These are phyloP conservation scores for Tetramorium simillimum DNA, from an alignment of 1,140 invertebrate genomes.

Conservation along the genomic window DNA sequence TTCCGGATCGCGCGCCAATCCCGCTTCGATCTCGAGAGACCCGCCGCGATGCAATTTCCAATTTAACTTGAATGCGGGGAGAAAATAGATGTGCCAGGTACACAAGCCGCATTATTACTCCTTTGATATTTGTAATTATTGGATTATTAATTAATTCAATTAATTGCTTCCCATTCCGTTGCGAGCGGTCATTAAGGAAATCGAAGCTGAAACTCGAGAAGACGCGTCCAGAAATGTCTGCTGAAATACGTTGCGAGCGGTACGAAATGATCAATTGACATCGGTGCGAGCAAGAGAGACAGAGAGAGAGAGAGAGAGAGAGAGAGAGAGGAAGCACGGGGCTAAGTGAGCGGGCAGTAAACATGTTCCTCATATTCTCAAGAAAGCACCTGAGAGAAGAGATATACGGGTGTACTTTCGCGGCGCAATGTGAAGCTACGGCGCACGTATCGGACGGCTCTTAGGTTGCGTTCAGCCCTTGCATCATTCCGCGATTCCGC, in stretches of 20 bases:
- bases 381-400: slow-evolving; percentile 67
- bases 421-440: slow-evolving; percentile 29
- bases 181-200: background rate
- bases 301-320: background rate
- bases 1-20: background rate
- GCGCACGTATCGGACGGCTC: slow-evolving; percentile 31
- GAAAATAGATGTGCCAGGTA: background rate
- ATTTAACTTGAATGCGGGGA: background rate
- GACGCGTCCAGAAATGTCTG: background rate
- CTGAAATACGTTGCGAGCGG: background rate
- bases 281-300: background rate
- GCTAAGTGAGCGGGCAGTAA: slow-evolving; percentile 52
- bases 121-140: background rate
- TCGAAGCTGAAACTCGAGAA: background rate
- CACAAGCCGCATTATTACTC: background rate
- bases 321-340: background rate
- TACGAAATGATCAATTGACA: slow-evolving; percentile 57
- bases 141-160: slow-evolving; percentile 5
- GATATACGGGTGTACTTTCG: slow-evolving; percentile 71
- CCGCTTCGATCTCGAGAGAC: background rate
- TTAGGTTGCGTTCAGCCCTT: slow-evolving; percentile 56
- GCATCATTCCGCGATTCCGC: slow-evolving; percentile 48
- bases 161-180: background rate
- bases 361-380: slow-evolving; percentile 69
- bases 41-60: background rate